Base-by-base conservation (phyloP, 2,797 vertebrate species). In the Threskiornis aethiopicus region DNA sequence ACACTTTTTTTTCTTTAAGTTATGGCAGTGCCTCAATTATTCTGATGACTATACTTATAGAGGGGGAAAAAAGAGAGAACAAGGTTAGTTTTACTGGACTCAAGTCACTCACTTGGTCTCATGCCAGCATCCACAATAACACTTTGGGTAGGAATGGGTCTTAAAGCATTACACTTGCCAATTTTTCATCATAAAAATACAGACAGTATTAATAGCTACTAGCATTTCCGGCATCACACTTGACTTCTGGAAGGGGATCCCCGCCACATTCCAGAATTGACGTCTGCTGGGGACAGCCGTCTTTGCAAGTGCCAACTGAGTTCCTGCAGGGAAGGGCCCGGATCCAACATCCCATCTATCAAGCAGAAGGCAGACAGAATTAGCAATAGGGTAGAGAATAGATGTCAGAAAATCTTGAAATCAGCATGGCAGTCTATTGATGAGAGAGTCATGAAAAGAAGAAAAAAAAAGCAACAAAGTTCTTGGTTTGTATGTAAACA, bases 181-280 rank as follows among this genome's bases (percentile, higher is more conserved):
- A 90, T 59, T 91, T 88, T 94, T 84, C 61, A 69, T 85, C 76
- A 35, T 90, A 96, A 97, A 97, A 95, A 96, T 87, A 90, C 72
- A 93, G 35, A 16, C 13, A 59, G 67, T 96, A 97, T 97, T 97
- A 97, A 98, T 97, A 98, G 92, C 49, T 80, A 66, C 54, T 49
- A 91, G 54, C 95, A 94, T 96, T 98, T 97, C 97, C 89, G 95
- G 89, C 33, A 42, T 62, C 58, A 72, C 89, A 77, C 54, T 97
- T 94, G 73, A 96, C 87, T 97, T 97, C 95, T 96, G 96, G 96
- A 98, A 97, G 96, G 97, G 97, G 92, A 97, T 97, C 84, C 95
- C 97, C 96, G 72, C 88, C 84, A 94, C 94, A 94, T 96, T 97
- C 94, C 96, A 96, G 92, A 95, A 93, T 2, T 87, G 84, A 96